These are phyloP conservation scores for Idris sp. DNA, from an alignment of 1,140 invertebrate genomes.

Conservation along the genomic window DNA sequence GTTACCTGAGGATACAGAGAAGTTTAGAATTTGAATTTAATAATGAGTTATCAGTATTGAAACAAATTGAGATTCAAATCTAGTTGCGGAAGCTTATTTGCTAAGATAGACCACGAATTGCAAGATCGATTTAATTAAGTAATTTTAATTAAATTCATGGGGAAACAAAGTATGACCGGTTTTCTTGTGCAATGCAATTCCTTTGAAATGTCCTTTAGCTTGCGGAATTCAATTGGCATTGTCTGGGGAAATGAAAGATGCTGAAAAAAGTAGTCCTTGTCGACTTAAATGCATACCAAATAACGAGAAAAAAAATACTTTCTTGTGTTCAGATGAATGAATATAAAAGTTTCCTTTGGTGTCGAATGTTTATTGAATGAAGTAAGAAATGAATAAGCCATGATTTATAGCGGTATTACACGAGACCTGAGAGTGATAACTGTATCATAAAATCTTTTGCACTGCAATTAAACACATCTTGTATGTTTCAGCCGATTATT, in stretches of 20 bases:
- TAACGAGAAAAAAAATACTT: too few relatives aligned
- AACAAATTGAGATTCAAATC: too few relatives aligned
- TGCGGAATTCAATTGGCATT: neutral
- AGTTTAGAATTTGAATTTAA: too few relatives aligned
- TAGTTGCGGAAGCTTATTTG: too few relatives aligned
- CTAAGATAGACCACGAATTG: too few relatives aligned
- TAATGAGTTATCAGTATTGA: too few relatives aligned
- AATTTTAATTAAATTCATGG: constrained; percentile 10
- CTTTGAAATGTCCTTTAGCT: too few relatives aligned
- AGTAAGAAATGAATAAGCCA: constrained; percentile 42
- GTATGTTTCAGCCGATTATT: constrained; percentile 52
- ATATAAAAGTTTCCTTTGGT: constrained; percentile 24
- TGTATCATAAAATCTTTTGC: constrained; percentile 63
- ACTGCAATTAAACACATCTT: constrained; percentile 62
- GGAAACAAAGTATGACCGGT: too few relatives aligned
- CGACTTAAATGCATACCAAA: too few relatives aligned
- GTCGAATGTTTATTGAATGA: constrained; percentile 35
- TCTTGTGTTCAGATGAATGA: constrained; percentile 22
- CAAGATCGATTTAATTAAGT: constrained; percentile 17
- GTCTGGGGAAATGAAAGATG: neutral
- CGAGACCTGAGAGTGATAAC: constrained; percentile 47
- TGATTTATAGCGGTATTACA: constrained; percentile 45
- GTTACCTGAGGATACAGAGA: too few relatives aligned
- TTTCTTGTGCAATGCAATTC: too few relatives aligned
- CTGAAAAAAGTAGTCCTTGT: neutral